phyloP scores from a whole-genome alignment of 1,140 invertebrate genomes.

The Aporrectodea caliginosa region DNA sequence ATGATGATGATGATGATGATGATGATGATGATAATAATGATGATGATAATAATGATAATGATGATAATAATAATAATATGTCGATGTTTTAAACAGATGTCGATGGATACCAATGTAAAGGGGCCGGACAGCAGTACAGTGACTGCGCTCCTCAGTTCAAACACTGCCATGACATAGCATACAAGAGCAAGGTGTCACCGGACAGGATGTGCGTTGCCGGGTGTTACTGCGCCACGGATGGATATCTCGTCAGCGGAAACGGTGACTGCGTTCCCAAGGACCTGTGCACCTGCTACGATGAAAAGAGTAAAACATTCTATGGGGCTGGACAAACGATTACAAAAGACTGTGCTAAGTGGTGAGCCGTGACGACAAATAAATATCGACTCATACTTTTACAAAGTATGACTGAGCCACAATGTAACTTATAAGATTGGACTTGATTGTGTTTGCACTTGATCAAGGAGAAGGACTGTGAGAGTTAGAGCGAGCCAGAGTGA shows the following conservation, averaged over 20 bases:
- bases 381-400: too few relatives aligned
- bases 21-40: too few relatives aligned
- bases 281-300: conserved; percentile 29
- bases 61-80: too few relatives aligned
- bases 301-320: background rate
- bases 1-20: too few relatives aligned
- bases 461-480: too few relatives aligned
- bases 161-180: background rate
- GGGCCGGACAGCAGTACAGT: background rate
- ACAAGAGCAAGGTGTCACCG: background rate
- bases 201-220: conserved; percentile 1
- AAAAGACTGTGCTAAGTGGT: conserved; percentile 22
- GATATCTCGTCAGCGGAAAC: background rate
- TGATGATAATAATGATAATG: too few relatives aligned
- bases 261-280: conserved; percentile 6
- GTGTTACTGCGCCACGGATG: background rate
- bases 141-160: conserved; percentile 8
- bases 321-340: conserved; percentile 5
- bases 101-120: conserved; percentile 8
- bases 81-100: too few relatives aligned
- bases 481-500: too few relatives aligned
- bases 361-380: too few relatives aligned
- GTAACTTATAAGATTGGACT: too few relatives aligned
- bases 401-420: too few relatives aligned
- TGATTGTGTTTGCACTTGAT: too few relatives aligned